Conservation (phyloP, 1,140 invertebrate species). For the Lepidurus packardi region DNA sequence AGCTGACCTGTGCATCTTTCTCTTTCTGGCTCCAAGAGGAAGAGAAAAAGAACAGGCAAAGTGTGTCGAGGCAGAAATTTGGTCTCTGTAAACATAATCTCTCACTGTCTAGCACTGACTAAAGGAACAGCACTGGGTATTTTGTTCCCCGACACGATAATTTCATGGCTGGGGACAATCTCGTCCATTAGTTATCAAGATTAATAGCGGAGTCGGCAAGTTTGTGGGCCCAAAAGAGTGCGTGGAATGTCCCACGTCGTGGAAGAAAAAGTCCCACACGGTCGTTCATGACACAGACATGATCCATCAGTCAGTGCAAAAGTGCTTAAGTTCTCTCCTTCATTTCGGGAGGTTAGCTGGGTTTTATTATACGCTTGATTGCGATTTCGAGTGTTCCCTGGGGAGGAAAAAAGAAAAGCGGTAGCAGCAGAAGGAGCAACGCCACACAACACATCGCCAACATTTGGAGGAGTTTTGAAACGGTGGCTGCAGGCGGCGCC, state of each 20-base stretch:
- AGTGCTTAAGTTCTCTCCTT: conserved; percentile 10
- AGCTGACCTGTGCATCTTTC: not conserved
- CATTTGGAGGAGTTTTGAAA: not conserved
- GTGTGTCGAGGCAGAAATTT: not conserved
- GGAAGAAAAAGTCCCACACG: not conserved
- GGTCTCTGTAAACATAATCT: not conserved
- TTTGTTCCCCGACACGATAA: not conserved
- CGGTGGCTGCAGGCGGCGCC: conserved; percentile 10
- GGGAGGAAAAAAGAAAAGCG: not conserved
- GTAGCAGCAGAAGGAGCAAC: not conserved
- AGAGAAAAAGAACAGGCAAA: not conserved
- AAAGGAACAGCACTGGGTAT: not conserved
- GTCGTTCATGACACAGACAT: not conserved
- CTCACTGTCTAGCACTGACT: not conserved
- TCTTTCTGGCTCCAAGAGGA: not conserved
- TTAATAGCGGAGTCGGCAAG: conserved; percentile 1
- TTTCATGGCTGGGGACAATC: not conserved
- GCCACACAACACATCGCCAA: not conserved
- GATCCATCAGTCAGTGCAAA: not conserved
- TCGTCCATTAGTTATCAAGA: conserved; percentile 6
- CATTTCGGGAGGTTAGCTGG: not conserved
- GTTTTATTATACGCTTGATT: conserved; percentile 1
- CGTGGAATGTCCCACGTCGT: not conserved
- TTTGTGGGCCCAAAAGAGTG: not conserved
- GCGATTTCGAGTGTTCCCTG: not conserved